Percentiles rank a stretch among this genome's conserved stretches.
Conservation (phyloP, 2,797 vertebrate species). For the Lates japonicus region DNA sequence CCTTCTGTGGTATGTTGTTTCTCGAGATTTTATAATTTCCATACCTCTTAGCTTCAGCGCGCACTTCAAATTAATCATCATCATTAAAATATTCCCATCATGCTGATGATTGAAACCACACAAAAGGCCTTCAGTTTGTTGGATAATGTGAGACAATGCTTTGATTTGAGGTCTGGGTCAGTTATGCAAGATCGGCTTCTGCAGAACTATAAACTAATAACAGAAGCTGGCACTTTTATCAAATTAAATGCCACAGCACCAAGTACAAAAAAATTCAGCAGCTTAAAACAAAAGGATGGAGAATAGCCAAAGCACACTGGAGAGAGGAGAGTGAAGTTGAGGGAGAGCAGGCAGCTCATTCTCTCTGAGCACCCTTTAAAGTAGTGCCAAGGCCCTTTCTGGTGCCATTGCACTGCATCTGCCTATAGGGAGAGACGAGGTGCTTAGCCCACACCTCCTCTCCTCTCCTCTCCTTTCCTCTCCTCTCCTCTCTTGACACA, state of each 20-base stretch:
- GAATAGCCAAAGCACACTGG: slow-evolving; percentile 52
- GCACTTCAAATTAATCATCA: slow-evolving; percentile 28
- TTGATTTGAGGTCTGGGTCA: slow-evolving; percentile 29
- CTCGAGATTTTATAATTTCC: slow-evolving; percentile 12
- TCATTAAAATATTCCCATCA: slow-evolving; percentile 22
- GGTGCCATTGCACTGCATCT: slow-evolving; percentile 62
- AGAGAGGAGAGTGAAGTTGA: slow-evolving; percentile 57
- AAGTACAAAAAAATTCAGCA: slow-evolving; percentile 26
- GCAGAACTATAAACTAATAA: slow-evolving; percentile 51
- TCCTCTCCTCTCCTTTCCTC: slow-evolving; percentile 33
- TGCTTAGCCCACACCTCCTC: slow-evolving; percentile 42
- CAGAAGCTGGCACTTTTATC: slow-evolving; percentile 49
- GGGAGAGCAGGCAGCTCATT: slow-evolving; percentile 58
- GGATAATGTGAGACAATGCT: slow-evolving; percentile 21
- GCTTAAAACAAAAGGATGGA: slow-evolving; percentile 67
- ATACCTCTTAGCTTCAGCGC: slow-evolving; percentile 10
- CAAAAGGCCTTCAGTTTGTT: slow-evolving; percentile 13
- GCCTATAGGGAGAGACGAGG: slow-evolving; percentile 67
- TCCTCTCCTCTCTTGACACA: slow-evolving; percentile 65
- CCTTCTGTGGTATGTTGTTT: background rate
- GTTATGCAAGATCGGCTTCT: slow-evolving; percentile 44
- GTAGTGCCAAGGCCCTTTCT: slow-evolving; percentile 68
- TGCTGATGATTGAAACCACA: slow-evolving; percentile 11
- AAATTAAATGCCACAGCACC: slow-evolving; percentile 56
- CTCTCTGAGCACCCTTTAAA: slow-evolving; percentile 70